Evolutionary conservation across 2,888 invertebrate genomes (phyloP).

Genomic region (Amphipoea oculea): DNA sequence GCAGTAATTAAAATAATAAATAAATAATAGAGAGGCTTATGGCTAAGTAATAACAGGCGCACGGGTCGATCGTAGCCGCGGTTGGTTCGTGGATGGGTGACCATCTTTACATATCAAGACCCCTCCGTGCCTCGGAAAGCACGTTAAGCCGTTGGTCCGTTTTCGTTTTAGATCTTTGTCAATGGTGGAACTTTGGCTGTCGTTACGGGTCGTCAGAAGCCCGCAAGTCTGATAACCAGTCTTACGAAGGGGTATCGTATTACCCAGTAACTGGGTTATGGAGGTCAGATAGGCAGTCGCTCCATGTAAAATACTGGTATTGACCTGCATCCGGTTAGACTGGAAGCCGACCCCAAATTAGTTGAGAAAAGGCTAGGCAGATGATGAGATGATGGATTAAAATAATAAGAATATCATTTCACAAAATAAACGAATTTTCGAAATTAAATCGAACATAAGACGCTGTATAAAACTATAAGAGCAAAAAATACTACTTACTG

Average conservation of each 20-base stretch:
- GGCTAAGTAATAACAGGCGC: not conserved
- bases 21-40: not conserved
- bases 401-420: not conserved
- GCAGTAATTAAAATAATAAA: not conserved
- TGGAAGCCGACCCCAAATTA: too few species aligned
- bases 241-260: too few species aligned
- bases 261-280: too few species aligned
- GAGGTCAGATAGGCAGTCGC: too few species aligned
- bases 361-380: too few species aligned
- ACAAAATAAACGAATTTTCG: not conserved
- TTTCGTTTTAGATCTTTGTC: not conserved
- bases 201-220: not conserved
- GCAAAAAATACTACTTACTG: not conserved
- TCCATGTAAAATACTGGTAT: too few species aligned
- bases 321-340: too few species aligned
- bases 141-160: not conserved
- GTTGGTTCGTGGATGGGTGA: too few species aligned
- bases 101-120: too few species aligned
- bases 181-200: too few species aligned
- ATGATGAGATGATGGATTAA: not conserved
- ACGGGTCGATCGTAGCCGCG: too few species aligned
- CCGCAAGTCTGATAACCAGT: not conserved
- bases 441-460: not conserved
- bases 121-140: not conserved
- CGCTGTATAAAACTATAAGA: not conserved